phyloP scores from a whole-genome alignment of 2,888 invertebrate genomes.

The Caenorhabditis panamensis region DNA sequence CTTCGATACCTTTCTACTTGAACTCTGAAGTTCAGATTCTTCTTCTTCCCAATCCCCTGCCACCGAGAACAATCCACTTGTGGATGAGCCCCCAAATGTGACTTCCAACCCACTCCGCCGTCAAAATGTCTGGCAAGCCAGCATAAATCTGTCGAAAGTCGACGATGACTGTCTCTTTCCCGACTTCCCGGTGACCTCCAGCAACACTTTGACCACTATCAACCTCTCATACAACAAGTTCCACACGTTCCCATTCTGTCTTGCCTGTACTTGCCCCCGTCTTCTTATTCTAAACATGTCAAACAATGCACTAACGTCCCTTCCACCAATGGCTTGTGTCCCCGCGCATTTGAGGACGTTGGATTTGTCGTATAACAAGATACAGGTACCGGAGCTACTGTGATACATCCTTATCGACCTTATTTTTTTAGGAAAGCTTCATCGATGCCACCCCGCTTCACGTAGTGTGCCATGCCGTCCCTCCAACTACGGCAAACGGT shows the following conservation, averaged over 20 bases:
- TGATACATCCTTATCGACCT: too few species aligned
- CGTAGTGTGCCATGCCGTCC: slow-evolving; percentile 67
- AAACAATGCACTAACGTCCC: slow-evolving; percentile 85
- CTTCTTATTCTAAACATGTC: slow-evolving; percentile 92
- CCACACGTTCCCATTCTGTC: slow-evolving; percentile 89
- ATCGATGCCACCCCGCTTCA: slow-evolving; percentile 46
- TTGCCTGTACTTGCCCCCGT: slow-evolving; percentile 92
- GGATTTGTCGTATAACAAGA: slow-evolving; percentile 93
- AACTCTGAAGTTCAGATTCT: slow-evolving; percentile 11
- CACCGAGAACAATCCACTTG: slow-evolving; percentile 29
- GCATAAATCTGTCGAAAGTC: slow-evolving; percentile 68
- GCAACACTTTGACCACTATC: slow-evolving; percentile 86
- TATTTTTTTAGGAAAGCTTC: slow-evolving; percentile 56
- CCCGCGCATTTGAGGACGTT: slow-evolving; percentile 82
- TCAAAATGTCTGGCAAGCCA: slow-evolving; percentile 67
- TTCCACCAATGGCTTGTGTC: slow-evolving; percentile 82
- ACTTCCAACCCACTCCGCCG: slow-evolving; percentile 57
- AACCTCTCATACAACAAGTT: slow-evolving; percentile 92
- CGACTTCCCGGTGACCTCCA: slow-evolving; percentile 69
- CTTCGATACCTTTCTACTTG: too few species aligned
- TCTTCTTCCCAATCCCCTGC: slow-evolving; percentile 35
- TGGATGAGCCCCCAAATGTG: slow-evolving; percentile 55
- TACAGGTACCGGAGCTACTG: slow-evolving; percentile 82
- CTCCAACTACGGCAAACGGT: slow-evolving; percentile 57
- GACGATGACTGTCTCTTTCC: slow-evolving; percentile 82